Evolutionary conservation across 2,888 invertebrate genomes (phyloP), one percentile per base, ranked within the genome.

Genomic region (Polydrusus tereticollis): DNA sequence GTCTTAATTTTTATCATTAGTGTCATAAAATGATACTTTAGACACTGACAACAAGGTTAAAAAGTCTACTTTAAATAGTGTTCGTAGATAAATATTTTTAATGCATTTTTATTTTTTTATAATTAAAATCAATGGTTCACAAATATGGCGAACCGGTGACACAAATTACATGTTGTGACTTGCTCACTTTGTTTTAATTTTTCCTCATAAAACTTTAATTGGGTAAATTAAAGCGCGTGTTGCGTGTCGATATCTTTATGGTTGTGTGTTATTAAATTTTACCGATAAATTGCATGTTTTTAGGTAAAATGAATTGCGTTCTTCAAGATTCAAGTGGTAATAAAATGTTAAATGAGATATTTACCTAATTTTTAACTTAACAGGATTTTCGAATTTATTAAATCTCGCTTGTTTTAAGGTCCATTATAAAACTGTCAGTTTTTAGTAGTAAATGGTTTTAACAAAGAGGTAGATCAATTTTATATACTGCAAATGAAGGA

Each of bases 201-300:
- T 47, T 47, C 23, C 12, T 23, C 47, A 23, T 47, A 47, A 23
- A 16, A 41, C 3, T 41, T 23, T 47, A 21, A 47, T 45, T 21
- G 47, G 21, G 2, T 10, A 47, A 5, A 20, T 47, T 23, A 21
- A n/a, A 23, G 18, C 23, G 20, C 7, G 21, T 47, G n/a, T 47
- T 47, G 47, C 47, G 47, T 47, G 47, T 21, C 23, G 47, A 47
- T 47, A n/a, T 23, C 47, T 47, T 47, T 23, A 47, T 21, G 21
- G 47, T 47, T 10, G 20, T 7, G 21, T 21, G 21, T 47, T 47
- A 47, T 47, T 47, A 47, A 47, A 47, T 21, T 23, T 21, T 20
- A 23, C 12, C 23, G 12, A 47, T 47, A 47, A 47, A 47, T 47
- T 23, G 47, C 47, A 21, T 47, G 47, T 47, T 47, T 47, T 23